phyloP scores from a whole-genome alignment of 2,113 vertebrate genomes.

The Lontra canadensis region DNA sequence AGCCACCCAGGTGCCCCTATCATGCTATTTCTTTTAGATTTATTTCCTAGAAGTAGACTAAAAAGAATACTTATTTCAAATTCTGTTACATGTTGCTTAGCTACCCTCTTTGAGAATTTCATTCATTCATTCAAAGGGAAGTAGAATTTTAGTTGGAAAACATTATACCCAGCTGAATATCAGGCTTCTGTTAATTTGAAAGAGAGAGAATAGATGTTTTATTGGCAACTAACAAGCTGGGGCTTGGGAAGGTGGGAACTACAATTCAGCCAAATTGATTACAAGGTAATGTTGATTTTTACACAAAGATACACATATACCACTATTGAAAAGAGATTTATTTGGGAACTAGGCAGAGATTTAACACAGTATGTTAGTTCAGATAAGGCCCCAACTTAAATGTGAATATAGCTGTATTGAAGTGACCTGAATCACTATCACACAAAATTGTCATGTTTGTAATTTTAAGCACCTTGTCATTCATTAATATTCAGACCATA shows the following conservation, averaged over 20 bases:
- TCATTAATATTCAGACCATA: conserved; percentile 1
- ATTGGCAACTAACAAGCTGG: neutral
- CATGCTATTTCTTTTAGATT: neutral
- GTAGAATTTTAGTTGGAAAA: neutral
- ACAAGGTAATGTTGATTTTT: neutral
- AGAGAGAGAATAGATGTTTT: neutral
- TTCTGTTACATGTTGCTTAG: neutral
- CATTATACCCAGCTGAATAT: neutral
- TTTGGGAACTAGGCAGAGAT: neutral
- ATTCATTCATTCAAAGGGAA: neutral
- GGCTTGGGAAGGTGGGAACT: neutral
- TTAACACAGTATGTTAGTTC: neutral
- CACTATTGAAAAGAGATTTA: conserved; percentile 18
- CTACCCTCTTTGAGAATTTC: neutral
- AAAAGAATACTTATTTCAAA: conserved; percentile 12
- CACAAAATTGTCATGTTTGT: neutral
- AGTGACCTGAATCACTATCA: neutral
- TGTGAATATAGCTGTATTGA: neutral
- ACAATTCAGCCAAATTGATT: conserved; percentile 28
- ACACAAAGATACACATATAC: neutral
- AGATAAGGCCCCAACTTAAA: neutral
- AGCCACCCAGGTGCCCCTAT: neutral
- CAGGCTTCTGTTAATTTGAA: neutral
- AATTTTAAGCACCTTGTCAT: conserved; percentile 18
- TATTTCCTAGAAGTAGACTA: neutral